Conservation (phyloP, 2,797 vertebrate species). For the Micropoecilia bifurca region DNA sequence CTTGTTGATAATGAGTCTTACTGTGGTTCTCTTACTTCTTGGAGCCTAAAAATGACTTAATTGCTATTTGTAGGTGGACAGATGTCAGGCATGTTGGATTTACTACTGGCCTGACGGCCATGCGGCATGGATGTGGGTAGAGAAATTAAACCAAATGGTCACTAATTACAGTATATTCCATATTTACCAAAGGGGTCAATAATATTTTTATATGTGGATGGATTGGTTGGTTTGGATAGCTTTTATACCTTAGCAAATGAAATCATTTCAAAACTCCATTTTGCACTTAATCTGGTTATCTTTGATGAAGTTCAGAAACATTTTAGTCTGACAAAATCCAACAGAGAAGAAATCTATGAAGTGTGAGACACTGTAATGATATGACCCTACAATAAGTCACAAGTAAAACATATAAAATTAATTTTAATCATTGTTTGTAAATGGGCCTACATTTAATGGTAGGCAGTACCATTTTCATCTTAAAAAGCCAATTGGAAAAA, state of each 20-base stretch:
- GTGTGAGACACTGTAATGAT: neutral
- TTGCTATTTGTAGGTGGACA: neutral
- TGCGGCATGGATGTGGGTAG: neutral
- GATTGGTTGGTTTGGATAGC: neutral
- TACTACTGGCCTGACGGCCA: neutral
- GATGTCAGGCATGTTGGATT: neutral
- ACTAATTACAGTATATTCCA: neutral
- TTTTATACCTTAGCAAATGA: neutral
- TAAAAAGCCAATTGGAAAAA: neutral
- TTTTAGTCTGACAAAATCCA: neutral
- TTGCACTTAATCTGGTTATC: neutral
- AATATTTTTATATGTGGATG: neutral
- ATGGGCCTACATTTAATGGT: neutral
- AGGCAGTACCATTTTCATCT: neutral
- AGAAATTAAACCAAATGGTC: neutral
- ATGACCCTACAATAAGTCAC: neutral
- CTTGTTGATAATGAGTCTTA: neutral
- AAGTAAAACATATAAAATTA: neutral
- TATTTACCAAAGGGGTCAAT: neutral
- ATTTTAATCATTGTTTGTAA: neutral
- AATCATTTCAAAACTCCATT: neutral
- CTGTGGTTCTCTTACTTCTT: neutral
- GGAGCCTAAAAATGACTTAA: too few species aligned
- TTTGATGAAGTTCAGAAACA: neutral
- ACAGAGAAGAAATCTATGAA: neutral